Conservation (phyloP, 2,888 invertebrate species). For the Drosophila recens region DNA sequence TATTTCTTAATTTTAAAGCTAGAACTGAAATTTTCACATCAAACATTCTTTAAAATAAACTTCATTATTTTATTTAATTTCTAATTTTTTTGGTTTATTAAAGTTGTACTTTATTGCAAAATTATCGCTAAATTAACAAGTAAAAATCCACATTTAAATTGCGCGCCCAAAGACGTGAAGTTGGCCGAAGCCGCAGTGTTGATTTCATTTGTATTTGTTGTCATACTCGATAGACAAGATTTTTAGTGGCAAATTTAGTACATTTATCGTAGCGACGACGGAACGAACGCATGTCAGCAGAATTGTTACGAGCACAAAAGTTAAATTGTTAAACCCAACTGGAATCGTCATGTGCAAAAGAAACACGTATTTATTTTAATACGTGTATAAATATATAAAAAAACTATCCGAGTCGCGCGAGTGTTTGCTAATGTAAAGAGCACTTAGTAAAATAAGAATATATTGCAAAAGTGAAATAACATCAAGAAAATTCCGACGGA, state of each 20-base stretch:
- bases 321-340: slow-evolving; percentile 31
- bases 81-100: too few relatives aligned
- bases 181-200: not conserved
- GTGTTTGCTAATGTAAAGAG: slow-evolving; percentile 9
- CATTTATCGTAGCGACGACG: slow-evolving; percentile 39
- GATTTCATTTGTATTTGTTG: slow-evolving; percentile 14
- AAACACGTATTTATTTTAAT: slow-evolving; percentile 22
- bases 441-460: not conserved
- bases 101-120: too few relatives aligned
- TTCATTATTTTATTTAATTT: too few relatives aligned
- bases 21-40: too few relatives aligned
- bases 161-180: not conserved
- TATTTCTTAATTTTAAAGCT: too few relatives aligned
- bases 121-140: too few relatives aligned
- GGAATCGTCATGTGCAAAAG: slow-evolving; percentile 20
- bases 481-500: slow-evolving; percentile 33
- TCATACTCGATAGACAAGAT: not conserved
- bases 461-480: slow-evolving; percentile 28
- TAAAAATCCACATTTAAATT: not conserved
- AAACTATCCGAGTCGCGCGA: slow-evolving; percentile 13
- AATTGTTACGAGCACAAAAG: slow-evolving; percentile 50
- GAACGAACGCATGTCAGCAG: slow-evolving; percentile 37
- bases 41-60: too few relatives aligned
- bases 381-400: not conserved
- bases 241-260: slow-evolving; percentile 10